Base-by-base conservation (phyloP, 2,113 vertebrate species). In the Budorcas taxicolor region DNA sequence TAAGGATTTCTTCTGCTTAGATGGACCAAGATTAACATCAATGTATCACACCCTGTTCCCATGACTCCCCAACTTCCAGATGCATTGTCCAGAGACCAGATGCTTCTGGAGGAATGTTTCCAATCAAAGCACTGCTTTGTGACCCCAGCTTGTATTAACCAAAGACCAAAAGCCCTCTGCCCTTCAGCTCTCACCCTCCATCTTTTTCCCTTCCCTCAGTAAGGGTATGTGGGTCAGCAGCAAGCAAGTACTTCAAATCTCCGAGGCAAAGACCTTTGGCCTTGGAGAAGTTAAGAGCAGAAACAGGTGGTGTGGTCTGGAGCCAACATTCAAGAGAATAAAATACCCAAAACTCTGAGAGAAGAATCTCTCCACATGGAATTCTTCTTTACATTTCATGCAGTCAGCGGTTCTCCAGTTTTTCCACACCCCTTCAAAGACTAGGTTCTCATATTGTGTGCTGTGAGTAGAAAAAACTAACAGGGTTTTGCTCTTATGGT, bases 231-330 rank as follows among this genome's bases (percentile, higher is more conserved):
- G 47, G 36, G 57, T 90, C 71, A 90, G 43, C 31, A 90, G 57
- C 43, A 53, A 94, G 50, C 58, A 83, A 91, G 67, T 27, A 15
- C 87, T 55, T 88, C 74, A 62, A 27, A 57, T 81, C 94, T 89
- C 80, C 0, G 0, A 95, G 33, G 91, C 53, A 53, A 31, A 91
- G 76, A 91, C 40, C 78, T 96, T 67, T 53, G 57, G 55, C 74
- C 81, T 58, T 62, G 21, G 55, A 85, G 74, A 92, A 78, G 95
- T 27, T 19, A 45, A 76, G 53, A 95, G 47, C 89, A 95, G 90
- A 96, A 96, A 92, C 80, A 95, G 87, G 94, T 90, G 95, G 57
- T 74, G 55, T 80, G 96, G 52, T 78, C 53, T 81, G 90, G 45
- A 84, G 40, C 16, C 50, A 92, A 82, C n/a, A 93, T 16, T 88